Conservation (phyloP, 37 sponge, comb jelly and placozoan species). For the Ephydatia muelleri region DNA sequence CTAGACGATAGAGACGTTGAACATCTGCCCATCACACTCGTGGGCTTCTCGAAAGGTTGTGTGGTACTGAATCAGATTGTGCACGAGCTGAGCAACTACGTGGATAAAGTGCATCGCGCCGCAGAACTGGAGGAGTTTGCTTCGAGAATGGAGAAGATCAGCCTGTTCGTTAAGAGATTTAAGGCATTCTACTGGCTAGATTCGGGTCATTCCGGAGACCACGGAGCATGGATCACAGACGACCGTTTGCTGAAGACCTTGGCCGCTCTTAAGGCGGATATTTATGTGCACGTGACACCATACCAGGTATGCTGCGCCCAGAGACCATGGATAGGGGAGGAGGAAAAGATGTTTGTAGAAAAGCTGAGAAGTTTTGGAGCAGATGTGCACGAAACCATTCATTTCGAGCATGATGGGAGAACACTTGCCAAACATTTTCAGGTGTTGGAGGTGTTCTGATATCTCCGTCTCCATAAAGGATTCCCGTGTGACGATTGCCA, state of each 20-base stretch:
- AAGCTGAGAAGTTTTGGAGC: conserved; percentile 41
- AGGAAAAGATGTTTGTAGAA: conserved; percentile 65
- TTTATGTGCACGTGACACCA: conserved; percentile 85
- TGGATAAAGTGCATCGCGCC: neutral
- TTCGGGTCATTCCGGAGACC: conserved; percentile 82
- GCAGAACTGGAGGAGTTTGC: neutral
- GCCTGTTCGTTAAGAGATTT: conserved; percentile 41
- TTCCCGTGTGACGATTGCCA: too few relatives aligned
- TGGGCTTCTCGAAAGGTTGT: conserved; percentile 94
- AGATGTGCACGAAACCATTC: conserved; percentile 48
- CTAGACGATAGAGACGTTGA: neutral
- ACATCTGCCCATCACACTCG: conserved; percentile 47
- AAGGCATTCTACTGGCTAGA: conserved; percentile 85
- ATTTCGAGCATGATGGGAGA: conserved; percentile 65
- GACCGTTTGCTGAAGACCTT: conserved; percentile 38
- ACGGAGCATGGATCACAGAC: conserved; percentile 79
- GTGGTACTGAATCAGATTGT: conserved; percentile 88
- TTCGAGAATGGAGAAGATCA: conserved; percentile 14
- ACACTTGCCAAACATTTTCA: conserved; percentile 78
- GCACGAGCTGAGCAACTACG: conserved; percentile 64
- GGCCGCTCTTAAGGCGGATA: conserved; percentile 16
- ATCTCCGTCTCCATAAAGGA: neutral
- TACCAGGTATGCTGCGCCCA: conserved; percentile 69
- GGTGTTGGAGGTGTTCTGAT: conserved; percentile 63
- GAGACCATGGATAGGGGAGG: conserved; percentile 74